These are phyloP conservation scores for Channa striata DNA, from an alignment of 2,797 vertebrate species.

Conservation along the genomic window DNA sequence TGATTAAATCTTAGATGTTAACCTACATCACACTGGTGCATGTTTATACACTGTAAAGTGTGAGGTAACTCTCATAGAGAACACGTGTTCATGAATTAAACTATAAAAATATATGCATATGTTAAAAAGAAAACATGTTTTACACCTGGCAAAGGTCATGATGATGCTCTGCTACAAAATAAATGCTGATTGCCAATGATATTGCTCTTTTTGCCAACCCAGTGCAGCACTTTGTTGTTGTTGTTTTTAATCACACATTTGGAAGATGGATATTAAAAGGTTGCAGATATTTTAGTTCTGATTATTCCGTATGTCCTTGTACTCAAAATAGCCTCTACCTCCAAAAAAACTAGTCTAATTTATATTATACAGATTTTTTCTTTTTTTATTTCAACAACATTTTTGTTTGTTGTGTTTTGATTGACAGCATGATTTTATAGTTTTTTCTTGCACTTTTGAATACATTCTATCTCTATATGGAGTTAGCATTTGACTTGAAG, in stretches of 20 bases:
- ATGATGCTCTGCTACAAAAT: constrained; percentile 7
- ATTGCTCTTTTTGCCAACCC: not conserved
- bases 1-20: not conserved
- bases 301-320: not conserved
- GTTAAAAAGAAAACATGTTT: not conserved
- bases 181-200: not conserved
- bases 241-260: constrained; percentile 10
- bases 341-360: too few relatives aligned
- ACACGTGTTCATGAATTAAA: too few relatives aligned
- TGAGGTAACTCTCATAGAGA: not conserved
- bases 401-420: too few relatives aligned
- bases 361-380: too few relatives aligned
- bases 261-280: not conserved
- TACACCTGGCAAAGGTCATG: not conserved
- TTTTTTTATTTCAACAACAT: too few relatives aligned
- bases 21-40: not conserved
- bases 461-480: too few relatives aligned
- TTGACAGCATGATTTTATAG: too few relatives aligned
- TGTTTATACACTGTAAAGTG: not conserved
- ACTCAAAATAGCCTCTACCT: not conserved
- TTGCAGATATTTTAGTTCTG: not conserved
- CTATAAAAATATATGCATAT: not conserved
- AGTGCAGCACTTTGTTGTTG: not conserved
- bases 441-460: too few relatives aligned
- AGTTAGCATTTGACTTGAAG: too few relatives aligned